Conservation (phyloP, 92 coral and sea anemone genomes). For the Epizoanthus fatuus region DNA sequence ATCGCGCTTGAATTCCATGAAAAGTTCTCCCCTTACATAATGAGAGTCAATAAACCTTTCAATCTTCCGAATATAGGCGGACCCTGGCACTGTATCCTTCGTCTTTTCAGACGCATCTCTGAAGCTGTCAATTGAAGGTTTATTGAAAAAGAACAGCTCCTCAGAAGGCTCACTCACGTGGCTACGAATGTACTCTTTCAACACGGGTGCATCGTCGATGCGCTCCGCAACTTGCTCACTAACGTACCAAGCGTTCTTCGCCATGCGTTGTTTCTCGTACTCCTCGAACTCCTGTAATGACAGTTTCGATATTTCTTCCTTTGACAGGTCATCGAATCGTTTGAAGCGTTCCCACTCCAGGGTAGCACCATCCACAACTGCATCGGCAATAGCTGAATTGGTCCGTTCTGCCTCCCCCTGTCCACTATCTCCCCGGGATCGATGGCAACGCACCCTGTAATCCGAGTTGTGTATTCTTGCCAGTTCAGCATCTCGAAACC, state of each 20-base stretch:
- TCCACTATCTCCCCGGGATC: slow-evolving; percentile 47
- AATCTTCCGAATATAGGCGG: slow-evolving; percentile 27
- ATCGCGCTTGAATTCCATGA: slow-evolving; percentile 53
- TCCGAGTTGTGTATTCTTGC: slow-evolving; percentile 44
- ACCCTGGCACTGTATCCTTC: slow-evolving; percentile 50
- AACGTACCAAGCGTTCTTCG: too few species aligned
- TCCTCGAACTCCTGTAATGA: slow-evolving; percentile 2
- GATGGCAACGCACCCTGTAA: slow-evolving; percentile 40
- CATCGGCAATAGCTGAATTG: slow-evolving; percentile 51
- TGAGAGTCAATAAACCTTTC: slow-evolving; percentile 27
- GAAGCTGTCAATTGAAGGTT: slow-evolving; percentile 34
- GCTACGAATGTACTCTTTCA: slow-evolving; percentile 43
- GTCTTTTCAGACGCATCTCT: slow-evolving; percentile 43
- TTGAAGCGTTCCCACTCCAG: slow-evolving; percentile 12
- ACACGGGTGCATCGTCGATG: slow-evolving; percentile 55
- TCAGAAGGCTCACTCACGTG: slow-evolving; percentile 50
- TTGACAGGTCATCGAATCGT: slow-evolving; percentile 13
- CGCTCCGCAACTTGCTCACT: slow-evolving; percentile 37
- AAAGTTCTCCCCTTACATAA: slow-evolving; percentile 61
- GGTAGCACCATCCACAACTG: slow-evolving; percentile 44
- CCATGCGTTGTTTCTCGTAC: too few species aligned
- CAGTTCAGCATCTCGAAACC: slow-evolving; percentile 57
- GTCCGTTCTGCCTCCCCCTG: slow-evolving; percentile 51
- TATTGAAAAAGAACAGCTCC: slow-evolving; percentile 59
- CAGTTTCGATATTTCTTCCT: slow-evolving; percentile 16